Conservation (phyloP, 1,140 invertebrate genomes). For the Theocolax elegans region DNA sequence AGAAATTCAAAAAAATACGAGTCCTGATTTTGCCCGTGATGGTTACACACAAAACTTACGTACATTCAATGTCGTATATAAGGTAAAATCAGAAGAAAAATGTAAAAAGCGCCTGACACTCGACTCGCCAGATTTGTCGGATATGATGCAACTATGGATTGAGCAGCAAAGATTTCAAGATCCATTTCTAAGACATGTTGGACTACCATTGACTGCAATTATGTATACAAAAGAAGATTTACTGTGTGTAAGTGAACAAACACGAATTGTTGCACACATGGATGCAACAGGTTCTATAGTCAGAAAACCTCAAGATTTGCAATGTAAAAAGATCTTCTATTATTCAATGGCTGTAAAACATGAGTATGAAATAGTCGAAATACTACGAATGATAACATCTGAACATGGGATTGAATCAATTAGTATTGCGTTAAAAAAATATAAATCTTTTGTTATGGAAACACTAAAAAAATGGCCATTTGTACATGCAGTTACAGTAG, state of each 20-base stretch:
- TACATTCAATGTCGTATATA: neutral
- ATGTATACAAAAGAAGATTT: slow-evolving; percentile 38
- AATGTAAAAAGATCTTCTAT: slow-evolving; percentile 41
- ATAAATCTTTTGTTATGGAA: slow-evolving; percentile 9
- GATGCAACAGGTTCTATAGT: too few relatives aligned
- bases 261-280: slow-evolving; percentile 39
- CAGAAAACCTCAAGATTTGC: slow-evolving; percentile 15
- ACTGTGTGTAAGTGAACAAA: neutral
- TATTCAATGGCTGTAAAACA: slow-evolving; percentile 33
- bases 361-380: neutral
- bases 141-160: slow-evolving; percentile 31
- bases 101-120: slow-evolving; percentile 20
- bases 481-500: neutral
- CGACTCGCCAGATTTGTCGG: slow-evolving; percentile 34
- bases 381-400: slow-evolving; percentile 23
- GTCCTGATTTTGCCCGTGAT: slow-evolving; percentile 21
- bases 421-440: neutral
- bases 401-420: too few relatives aligned
- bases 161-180: slow-evolving; percentile 9
- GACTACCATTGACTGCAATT: slow-evolving; percentile 27
- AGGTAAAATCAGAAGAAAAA: too few relatives aligned
- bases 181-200: slow-evolving; percentile 15
- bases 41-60: slow-evolving; percentile 26
- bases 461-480: slow-evolving; percentile 20
- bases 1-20: neutral